Percentiles rank a stretch among this genome's conserved stretches.
Evolutionary conservation across 2,113 vertebrate species (phyloP).

Genomic region (Ascaphus truei): DNA sequence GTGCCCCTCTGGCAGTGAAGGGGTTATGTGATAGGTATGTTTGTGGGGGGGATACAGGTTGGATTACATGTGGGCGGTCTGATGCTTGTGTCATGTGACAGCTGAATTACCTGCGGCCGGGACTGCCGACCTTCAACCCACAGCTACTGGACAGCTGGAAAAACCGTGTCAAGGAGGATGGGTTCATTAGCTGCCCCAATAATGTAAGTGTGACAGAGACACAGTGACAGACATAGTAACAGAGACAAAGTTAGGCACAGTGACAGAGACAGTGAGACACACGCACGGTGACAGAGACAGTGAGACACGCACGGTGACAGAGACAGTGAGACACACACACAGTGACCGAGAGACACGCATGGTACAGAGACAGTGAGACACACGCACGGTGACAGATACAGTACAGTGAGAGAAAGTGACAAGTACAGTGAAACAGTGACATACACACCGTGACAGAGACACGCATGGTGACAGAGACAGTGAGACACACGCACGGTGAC

Average conservation of each 20-base stretch:
- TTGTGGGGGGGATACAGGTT: too few relatives aligned
- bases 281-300: not conserved
- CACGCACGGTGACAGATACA: too few relatives aligned
- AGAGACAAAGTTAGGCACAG: not conserved
- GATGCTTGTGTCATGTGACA: slow-evolving; percentile 48
- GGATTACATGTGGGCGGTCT: too few relatives aligned
- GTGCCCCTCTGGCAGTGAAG: too few relatives aligned
- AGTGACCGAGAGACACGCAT: not conserved
- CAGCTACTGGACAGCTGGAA: slow-evolving; percentile 89
- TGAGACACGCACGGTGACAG: not conserved
- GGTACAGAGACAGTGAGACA: not conserved
- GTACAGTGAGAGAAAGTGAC: not conserved
- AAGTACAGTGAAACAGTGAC: not conserved
- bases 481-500: not conserved
- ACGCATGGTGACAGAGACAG: not conserved
- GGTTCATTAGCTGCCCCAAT: slow-evolving; percentile 92
- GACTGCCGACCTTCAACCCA: slow-evolving; percentile 88
- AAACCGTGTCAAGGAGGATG: slow-evolving; percentile 91
- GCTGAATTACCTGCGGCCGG: slow-evolving; percentile 95
- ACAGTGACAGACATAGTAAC: not conserved
- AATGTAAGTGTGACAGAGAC: slow-evolving; percentile 67
- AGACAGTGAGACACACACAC: not conserved
- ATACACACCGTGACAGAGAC: not conserved
- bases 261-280: not conserved
- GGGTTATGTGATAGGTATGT: too few relatives aligned